Percentiles rank a stretch among this genome's conserved stretches.
phyloP scores from a whole-genome alignment of 2,113 vertebrate genomes.

The Rallus limicola region DNA sequence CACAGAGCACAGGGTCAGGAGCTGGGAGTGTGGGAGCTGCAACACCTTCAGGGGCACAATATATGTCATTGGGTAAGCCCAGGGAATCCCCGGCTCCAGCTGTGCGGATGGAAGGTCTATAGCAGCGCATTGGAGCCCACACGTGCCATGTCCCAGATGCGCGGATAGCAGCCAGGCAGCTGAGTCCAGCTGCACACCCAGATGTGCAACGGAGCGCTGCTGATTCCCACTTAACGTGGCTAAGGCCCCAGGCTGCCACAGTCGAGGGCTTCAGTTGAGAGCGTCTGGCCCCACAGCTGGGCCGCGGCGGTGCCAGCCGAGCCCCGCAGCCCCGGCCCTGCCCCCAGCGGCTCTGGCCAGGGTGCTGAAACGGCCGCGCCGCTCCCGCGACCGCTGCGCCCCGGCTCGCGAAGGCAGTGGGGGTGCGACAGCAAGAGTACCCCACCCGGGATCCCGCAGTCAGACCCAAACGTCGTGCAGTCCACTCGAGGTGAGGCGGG shows the following conservation, averaged over 20 bases:
- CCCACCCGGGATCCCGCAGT: accelerated
- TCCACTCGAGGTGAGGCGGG: too few species aligned
- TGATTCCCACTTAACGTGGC: accelerated
- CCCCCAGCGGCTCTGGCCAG: neutral
- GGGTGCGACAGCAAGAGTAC: accelerated
- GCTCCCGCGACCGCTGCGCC: neutral
- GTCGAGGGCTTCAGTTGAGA: accelerated
- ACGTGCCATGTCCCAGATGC: accelerated
- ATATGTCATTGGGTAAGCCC: neutral
- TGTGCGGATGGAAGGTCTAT: neutral
- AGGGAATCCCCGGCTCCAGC: neutral
- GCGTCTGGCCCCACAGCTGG: accelerated
- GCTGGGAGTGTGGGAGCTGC: accelerated
- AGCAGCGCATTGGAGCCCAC: accelerated
- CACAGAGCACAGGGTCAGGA: neutral
- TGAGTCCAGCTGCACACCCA: neutral
- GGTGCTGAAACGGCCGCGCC: slow-evolving; percentile 33
- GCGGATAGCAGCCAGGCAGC: neutral
- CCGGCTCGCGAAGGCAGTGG: accelerated
- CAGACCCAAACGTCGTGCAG: accelerated
- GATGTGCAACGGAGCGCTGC: neutral
- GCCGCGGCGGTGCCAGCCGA: neutral
- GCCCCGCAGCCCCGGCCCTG: neutral
- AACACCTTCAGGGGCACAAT: neutral
- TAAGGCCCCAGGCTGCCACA: neutral